Conservation (phyloP, 2,113 vertebrate species). For the Pollimyrus isidori region DNA sequence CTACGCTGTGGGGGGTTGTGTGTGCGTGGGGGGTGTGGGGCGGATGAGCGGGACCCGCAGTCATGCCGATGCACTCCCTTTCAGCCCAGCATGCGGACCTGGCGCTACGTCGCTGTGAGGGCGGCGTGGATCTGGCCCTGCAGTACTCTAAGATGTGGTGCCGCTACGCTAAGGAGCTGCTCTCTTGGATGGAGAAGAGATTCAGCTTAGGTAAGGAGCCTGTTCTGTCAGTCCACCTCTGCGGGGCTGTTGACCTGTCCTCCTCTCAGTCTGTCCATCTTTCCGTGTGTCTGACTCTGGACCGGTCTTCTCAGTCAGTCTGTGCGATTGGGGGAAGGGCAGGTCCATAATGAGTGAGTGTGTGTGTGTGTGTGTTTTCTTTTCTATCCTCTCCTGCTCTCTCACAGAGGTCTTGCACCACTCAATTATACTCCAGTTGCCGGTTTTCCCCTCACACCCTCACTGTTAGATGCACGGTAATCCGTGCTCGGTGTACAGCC, state of each 20-base stretch:
- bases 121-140: constrained; percentile 75
- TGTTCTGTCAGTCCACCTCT: neutral
- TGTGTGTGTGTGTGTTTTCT: too few relatives aligned
- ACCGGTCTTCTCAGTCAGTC: too few relatives aligned
- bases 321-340: too few relatives aligned
- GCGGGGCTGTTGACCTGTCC: neutral
- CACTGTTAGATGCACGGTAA: neutral
- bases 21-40: neutral
- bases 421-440: neutral
- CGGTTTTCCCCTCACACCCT: neutral
- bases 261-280: neutral
- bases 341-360: too few relatives aligned
- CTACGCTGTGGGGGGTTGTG: neutral
- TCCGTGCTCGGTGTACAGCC: neutral
- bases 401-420: neutral
- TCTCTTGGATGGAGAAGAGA: constrained; percentile 83
- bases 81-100: constrained; percentile 77
- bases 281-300: too few relatives aligned
- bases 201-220: constrained; percentile 55
- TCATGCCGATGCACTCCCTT: constrained; percentile 58
- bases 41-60: constrained; percentile 4
- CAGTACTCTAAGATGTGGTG: constrained; percentile 85
- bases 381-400: too few relatives aligned
- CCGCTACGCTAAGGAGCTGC: constrained; percentile 82
- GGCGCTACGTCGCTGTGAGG: constrained; percentile 67